Conservation (phyloP, 2,888 invertebrate species). For the Phrixothrix hirtus region DNA sequence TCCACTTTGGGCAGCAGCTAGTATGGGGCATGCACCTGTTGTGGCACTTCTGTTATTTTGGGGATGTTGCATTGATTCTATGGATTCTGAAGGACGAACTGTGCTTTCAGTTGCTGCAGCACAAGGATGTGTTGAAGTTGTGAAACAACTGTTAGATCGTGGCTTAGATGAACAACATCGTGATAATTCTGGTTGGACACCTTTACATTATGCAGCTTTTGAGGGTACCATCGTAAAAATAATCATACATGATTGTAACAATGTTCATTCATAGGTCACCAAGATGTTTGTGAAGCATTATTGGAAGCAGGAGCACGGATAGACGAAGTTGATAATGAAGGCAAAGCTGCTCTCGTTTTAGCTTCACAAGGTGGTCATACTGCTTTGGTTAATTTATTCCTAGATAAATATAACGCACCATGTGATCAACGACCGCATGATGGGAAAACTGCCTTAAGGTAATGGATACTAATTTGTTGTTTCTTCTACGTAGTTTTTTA, state of each 20-base stretch:
- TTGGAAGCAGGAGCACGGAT: conserved; percentile 87
- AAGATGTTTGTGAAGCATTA: conserved; percentile 78
- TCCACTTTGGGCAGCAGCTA: conserved; percentile 90
- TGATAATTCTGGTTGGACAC: conserved; percentile 97
- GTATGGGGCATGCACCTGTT: conserved; percentile 87
- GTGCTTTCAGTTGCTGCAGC: conserved; percentile 84
- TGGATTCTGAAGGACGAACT: conserved; percentile 92
- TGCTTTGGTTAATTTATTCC: conserved; percentile 65
- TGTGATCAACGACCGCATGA: conserved; percentile 87
- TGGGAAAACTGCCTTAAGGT: conserved; percentile 85
- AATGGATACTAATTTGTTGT: conserved; percentile 10
- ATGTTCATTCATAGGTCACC: conserved; percentile 71
- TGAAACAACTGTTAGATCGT: conserved; percentile 83
- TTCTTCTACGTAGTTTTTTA: too few relatives aligned
- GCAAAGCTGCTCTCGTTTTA: conserved; percentile 83
- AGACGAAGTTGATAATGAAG: conserved; percentile 89
- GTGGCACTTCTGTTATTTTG: conserved; percentile 88
- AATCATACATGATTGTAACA: too few relatives aligned
- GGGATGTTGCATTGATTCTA: conserved; percentile 94
- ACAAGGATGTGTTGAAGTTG: conserved; percentile 86
- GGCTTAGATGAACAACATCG: conserved; percentile 85
- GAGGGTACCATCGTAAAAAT: conserved; percentile 66
- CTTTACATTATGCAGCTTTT: conserved; percentile 93
- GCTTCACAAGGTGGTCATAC: conserved; percentile 89
- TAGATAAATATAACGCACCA: conserved; percentile 76